Conservation (phyloP, 1,140 invertebrate genomes). For the Panagrolaimus sp. region DNA sequence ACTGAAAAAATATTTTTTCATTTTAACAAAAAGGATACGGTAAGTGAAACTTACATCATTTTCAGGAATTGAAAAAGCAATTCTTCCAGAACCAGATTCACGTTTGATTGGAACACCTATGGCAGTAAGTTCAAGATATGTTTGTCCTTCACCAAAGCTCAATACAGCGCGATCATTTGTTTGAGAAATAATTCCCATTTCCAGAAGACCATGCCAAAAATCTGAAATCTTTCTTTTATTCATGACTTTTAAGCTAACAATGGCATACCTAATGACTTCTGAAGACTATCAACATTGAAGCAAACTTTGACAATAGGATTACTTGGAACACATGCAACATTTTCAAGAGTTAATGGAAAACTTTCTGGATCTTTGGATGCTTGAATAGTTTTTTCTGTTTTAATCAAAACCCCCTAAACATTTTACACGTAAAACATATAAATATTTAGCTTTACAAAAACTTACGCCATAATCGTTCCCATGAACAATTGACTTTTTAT, state of each 20-base stretch:
- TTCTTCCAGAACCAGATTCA: slow-evolving; percentile 82
- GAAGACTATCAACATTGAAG: slow-evolving; percentile 72
- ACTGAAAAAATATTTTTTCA: slow-evolving; percentile 48
- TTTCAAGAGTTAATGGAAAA: slow-evolving; percentile 71
- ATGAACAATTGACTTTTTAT: slow-evolving; percentile 74
- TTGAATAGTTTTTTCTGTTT: slow-evolving; percentile 70
- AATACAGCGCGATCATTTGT: slow-evolving; percentile 27
- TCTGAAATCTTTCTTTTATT: slow-evolving; percentile 69
- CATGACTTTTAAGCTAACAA: slow-evolving; percentile 73
- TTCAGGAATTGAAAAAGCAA: slow-evolving; percentile 39
- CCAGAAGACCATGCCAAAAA: slow-evolving; percentile 49
- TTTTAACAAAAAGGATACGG: slow-evolving; percentile 49
- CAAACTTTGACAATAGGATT: slow-evolving; percentile 71
- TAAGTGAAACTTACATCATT: slow-evolving; percentile 23
- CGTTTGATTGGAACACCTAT: slow-evolving; percentile 62
- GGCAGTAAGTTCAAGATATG: not conserved
- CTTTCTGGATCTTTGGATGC: slow-evolving; percentile 72
- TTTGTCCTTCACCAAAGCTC: slow-evolving; percentile 39
- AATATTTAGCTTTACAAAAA: slow-evolving; percentile 17
- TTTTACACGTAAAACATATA: slow-evolving; percentile 31
- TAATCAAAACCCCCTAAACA: slow-evolving; percentile 69
- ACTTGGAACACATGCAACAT: slow-evolving; percentile 65
- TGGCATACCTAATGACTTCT: slow-evolving; percentile 68
- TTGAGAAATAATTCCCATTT: slow-evolving; percentile 29
- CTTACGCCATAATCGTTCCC: slow-evolving; percentile 80